Evolutionary conservation across 2,797 vertebrate genomes (phyloP), one percentile per base, ranked within the genome.

Genomic region (Macroramphosus scolopax): DNA sequence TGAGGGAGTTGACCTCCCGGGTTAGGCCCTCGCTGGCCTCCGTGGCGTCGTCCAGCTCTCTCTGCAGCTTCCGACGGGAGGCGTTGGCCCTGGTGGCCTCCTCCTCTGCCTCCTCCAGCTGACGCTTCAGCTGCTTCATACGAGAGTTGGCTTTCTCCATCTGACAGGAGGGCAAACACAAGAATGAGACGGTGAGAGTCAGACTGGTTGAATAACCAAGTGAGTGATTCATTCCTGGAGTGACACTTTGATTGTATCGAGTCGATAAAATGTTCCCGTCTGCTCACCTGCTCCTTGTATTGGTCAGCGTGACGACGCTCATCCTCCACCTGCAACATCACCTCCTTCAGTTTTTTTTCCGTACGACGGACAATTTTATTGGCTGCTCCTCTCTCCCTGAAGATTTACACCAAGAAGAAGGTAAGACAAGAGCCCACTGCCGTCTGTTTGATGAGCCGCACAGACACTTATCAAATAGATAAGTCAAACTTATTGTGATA

Each of bases 321-420:
- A 0, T 99, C 96, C 69, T 99, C 96, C 63, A 98, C 95, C 82
- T 99, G 96, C 94, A 99, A 95, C 86, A 95, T 96, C 20, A 99
- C 90, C 49, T 99, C 96, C 41, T 99, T 99, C 57, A 99, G 85
- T 43, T 96, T 98, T 91, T 99, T 99, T 87, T 99, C 96, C 0
- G 96, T 96, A 11, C 96, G 92, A 1, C 96, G 92, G 5, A 97
- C 95, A 0, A 96, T 62, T 65, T 99, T 98, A 82, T 98, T 98
- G 52, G 96, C 95, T 2, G 93, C 91, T 7, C 91, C 93, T 63
- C 95, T 88, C 60, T 98, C 96, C 88, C 96, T 99, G 32, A 0
- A 57, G n/a, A n/a, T n/a, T n/a, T n/a, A n/a, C n/a, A n/a, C n/a
- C n/a, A n/a, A n/a, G 22, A 32, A 12, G 15, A 0, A 18, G 11